Evolutionary conservation across 2,888 invertebrate species (phyloP).

Genomic region (Platycnemis pennipes): DNA sequence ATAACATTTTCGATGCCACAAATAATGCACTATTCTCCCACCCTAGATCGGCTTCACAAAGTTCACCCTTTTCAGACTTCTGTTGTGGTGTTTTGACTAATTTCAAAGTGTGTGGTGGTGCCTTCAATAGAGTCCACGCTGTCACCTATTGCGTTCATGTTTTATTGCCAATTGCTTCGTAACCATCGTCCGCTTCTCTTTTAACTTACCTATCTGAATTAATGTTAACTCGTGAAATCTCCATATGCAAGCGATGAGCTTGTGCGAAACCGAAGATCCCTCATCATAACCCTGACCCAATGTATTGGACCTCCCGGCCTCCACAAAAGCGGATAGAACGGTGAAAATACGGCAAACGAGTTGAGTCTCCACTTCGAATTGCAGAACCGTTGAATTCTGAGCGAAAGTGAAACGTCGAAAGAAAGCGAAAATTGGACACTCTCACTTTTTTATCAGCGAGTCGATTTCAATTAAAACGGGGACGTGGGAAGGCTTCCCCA

Average conservation of each 20-base stretch:
- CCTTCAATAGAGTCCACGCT: too few species aligned
- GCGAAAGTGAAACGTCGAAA: background rate
- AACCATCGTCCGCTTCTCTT: background rate
- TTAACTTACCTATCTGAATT: background rate
- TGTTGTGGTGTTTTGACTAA: too few species aligned
- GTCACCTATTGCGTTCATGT: background rate
- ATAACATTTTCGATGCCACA: too few species aligned
- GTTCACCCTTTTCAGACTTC: too few species aligned
- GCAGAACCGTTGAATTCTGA: background rate
- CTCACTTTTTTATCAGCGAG: background rate
- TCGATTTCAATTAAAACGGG: constrained; percentile 17
- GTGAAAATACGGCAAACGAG: background rate
- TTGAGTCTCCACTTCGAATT: background rate
- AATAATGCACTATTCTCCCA: too few species aligned
- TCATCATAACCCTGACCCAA: background rate
- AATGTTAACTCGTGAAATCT: too few species aligned
- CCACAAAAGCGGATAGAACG: too few species aligned
- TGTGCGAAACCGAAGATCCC: background rate
- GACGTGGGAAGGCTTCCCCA: background rate
- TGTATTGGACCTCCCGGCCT: background rate
- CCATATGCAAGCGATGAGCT: background rate
- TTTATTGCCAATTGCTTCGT: background rate
- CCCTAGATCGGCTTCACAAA: too few species aligned
- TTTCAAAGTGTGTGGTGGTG: too few species aligned
- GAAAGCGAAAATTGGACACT: background rate